Conservation (phyloP, 30 jellyfish, hydroid and myxozoan species). For the Clytia hemisphaerica region DNA sequence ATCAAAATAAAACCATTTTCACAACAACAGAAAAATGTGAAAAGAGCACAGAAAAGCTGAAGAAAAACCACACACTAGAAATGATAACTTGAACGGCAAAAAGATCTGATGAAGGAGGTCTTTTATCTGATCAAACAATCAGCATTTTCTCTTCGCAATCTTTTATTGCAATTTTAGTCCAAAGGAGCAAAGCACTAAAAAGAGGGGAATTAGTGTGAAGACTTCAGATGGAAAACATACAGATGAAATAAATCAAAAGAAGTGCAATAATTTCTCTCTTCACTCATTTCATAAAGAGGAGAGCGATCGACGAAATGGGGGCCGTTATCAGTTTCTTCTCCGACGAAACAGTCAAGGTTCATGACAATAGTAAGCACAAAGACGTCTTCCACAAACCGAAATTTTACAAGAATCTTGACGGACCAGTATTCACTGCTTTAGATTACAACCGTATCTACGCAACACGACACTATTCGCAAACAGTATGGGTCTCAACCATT, state of each 20-base stretch:
- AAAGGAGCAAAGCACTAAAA: too few relatives aligned
- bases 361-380: constrained; percentile 37
- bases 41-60: too few relatives aligned
- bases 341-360: constrained; percentile 32
- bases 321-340: constrained; percentile 50
- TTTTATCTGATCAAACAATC: too few relatives aligned
- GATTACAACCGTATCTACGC: constrained; percentile 82
- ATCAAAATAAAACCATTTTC: too few relatives aligned
- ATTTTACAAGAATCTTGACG: constrained; percentile 34
- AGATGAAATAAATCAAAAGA: not conserved
- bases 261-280: too few relatives aligned
- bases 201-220: not conserved
- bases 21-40: too few relatives aligned
- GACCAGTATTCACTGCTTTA: constrained; percentile 39
- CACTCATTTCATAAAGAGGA: too few relatives aligned
- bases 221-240: not conserved
- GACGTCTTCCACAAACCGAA: constrained; percentile 29
- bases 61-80: too few relatives aligned
- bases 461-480: constrained; percentile 44
- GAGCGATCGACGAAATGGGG: constrained; percentile 42
- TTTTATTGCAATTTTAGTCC: too few relatives aligned
- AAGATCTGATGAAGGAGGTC: too few relatives aligned
- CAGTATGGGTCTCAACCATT: constrained; percentile 61
- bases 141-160: too few relatives aligned
- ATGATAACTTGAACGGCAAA: too few relatives aligned